These are phyloP conservation scores for Ceuthmochares aereus DNA, from an alignment of 2,113 vertebrate genomes.

Conservation along the genomic window DNA sequence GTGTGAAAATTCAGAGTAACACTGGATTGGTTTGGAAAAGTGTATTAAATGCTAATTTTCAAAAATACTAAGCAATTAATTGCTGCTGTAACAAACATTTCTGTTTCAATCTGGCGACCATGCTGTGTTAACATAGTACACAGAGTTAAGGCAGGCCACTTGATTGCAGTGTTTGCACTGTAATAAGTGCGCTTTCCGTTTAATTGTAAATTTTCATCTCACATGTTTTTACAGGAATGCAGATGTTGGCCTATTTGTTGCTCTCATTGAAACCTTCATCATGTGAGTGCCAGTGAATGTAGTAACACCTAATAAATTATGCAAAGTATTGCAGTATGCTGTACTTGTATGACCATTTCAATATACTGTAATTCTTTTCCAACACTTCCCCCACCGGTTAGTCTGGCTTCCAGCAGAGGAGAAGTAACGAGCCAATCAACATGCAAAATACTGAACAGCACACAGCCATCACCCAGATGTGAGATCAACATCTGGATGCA, in stretches of 20 bases:
- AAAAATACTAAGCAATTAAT: constrained; percentile 51
- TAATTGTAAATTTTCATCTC: constrained; percentile 32
- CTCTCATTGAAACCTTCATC: constrained; percentile 42
- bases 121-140: neutral
- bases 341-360: constrained; percentile 53
- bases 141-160: neutral
- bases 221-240: constrained; percentile 17
- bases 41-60: constrained; percentile 60
- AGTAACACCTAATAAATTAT: constrained; percentile 65
- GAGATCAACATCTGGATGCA: neutral
- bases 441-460: constrained; percentile 54
- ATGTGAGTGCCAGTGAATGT: constrained; percentile 15
- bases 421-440: constrained; percentile 70
- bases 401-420: constrained; percentile 66
- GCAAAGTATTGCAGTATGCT: constrained; percentile 47
- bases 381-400: constrained; percentile 61
- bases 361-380: constrained; percentile 58
- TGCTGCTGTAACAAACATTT: constrained; percentile 27
- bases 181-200: neutral
- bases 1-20: constrained; percentile 49
- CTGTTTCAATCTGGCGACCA: neutral
- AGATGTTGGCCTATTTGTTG: constrained; percentile 50
- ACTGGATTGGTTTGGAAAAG: neutral
- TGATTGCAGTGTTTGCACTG: neutral
- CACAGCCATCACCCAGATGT: neutral